These are phyloP conservation scores for Ceraclea dissimilis DNA, from an alignment of 2,888 invertebrate genomes.

Conservation along the genomic window DNA sequence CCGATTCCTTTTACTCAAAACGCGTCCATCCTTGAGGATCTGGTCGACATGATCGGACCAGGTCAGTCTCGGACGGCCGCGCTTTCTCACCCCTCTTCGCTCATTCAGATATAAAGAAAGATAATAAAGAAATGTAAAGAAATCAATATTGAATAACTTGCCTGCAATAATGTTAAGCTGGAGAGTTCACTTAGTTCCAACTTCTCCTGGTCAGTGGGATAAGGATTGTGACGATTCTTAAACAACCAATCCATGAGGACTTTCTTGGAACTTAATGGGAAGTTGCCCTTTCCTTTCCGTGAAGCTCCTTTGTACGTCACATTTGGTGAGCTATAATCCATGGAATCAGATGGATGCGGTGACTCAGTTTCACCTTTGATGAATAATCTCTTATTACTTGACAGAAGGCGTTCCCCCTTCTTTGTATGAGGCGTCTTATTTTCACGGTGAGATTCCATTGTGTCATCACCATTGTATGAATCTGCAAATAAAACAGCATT, in stretches of 20 bases:
- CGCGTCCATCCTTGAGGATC: too few species aligned
- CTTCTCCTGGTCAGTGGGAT: conserved; percentile 1
- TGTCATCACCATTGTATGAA: not conserved
- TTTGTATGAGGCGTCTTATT: not conserved
- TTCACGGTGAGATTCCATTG: not conserved
- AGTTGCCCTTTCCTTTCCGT: not conserved
- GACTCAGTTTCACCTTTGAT: not conserved
- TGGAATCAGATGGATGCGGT: not conserved
- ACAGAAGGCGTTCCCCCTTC: not conserved
- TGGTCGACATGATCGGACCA: too few species aligned
- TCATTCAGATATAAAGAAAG: too few species aligned
- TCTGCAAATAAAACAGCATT: not conserved
- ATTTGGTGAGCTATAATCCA: not conserved
- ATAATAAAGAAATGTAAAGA: not conserved
- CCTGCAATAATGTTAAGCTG: not conserved
- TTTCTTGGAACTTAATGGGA: conserved; percentile 1
- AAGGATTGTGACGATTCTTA: not conserved
- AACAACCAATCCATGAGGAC: not conserved
- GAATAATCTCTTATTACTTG: not conserved
- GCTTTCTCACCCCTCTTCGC: too few species aligned
- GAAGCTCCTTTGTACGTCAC: not conserved
- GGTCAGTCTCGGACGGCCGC: too few species aligned
- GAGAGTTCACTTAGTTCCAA: not conserved
- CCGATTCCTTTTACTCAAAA: too few species aligned
- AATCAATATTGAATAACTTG: not conserved